Percentiles rank a stretch among this genome's conserved stretches.
phyloP scores from a whole-genome alignment of 2,797 vertebrate genomes.

The Myotis pilosus region DNA sequence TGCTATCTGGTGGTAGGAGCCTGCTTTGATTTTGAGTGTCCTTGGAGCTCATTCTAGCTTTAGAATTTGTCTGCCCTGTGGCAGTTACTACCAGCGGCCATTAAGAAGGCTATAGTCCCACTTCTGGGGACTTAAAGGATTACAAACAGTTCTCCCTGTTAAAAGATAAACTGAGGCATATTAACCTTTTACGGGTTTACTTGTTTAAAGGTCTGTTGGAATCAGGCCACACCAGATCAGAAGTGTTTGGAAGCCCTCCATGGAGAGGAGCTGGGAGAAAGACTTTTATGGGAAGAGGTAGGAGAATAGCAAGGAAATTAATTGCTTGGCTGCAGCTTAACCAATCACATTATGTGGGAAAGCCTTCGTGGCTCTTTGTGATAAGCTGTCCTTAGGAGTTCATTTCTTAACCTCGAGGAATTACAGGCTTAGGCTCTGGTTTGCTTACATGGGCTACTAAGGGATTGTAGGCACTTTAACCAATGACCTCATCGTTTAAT shows the following conservation, averaged over 20 bases:
- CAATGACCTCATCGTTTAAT: background rate
- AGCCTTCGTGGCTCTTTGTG: background rate
- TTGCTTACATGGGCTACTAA: background rate
- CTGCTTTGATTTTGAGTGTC: background rate
- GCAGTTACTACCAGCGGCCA: background rate
- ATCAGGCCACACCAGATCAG: background rate
- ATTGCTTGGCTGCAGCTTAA: background rate
- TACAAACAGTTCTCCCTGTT: background rate
- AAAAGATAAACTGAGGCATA: background rate
- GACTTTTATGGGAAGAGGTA: background rate
- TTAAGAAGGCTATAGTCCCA: background rate
- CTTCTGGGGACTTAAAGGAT: background rate
- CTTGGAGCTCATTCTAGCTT: background rate
- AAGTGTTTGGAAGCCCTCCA: background rate
- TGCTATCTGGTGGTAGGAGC: background rate
- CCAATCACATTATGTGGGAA: background rate
- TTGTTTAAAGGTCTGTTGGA: background rate
- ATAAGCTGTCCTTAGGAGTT: background rate
- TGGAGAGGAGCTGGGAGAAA: background rate
- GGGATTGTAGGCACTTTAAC: background rate
- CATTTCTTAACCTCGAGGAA: background rate
- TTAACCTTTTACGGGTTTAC: background rate
- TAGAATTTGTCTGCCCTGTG: background rate
- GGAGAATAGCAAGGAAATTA: background rate
- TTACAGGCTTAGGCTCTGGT: background rate